Conservation (phyloP, 2,113 vertebrate species). For the Abramis brama region DNA sequence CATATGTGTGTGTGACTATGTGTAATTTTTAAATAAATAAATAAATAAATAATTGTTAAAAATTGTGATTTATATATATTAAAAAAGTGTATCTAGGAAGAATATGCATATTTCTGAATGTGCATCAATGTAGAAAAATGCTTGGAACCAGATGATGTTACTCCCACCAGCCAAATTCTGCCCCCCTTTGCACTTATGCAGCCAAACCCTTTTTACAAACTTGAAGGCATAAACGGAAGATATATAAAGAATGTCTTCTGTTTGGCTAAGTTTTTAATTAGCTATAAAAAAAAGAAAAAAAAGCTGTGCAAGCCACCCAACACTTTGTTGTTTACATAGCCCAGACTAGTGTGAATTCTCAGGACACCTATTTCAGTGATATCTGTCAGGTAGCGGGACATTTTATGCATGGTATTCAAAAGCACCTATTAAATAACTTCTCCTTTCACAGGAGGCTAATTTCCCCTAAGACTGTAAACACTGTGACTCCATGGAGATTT, state of each 20-base stretch:
- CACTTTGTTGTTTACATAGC: not conserved
- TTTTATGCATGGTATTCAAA: not conserved
- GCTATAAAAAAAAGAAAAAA: too few relatives aligned
- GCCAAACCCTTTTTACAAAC: not conserved
- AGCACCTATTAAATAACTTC: not conserved
- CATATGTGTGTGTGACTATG: too few relatives aligned
- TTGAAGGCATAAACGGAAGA: not conserved
- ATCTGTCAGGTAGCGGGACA: not conserved
- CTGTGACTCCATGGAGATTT: not conserved
- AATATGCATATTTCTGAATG: not conserved
- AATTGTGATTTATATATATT: not conserved
- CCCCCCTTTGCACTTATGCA: not conserved
- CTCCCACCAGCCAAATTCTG: not conserved
- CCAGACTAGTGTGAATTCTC: not conserved
- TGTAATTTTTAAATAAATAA: too few relatives aligned
- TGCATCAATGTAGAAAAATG: not conserved
- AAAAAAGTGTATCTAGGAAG: not conserved
- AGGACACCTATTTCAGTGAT: not conserved
- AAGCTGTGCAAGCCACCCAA: not conserved
- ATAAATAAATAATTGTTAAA: not conserved
- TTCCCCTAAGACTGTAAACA: conserved; percentile 11
- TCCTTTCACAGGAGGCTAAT: not conserved
- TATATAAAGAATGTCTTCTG: not conserved
- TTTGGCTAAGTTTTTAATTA: not conserved
- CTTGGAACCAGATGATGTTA: not conserved